Percentiles rank a stretch among this genome's conserved stretches.
phyloP scores from a whole-genome alignment of 64 coral and sea anemone species.

The Montipora efflorescens region DNA sequence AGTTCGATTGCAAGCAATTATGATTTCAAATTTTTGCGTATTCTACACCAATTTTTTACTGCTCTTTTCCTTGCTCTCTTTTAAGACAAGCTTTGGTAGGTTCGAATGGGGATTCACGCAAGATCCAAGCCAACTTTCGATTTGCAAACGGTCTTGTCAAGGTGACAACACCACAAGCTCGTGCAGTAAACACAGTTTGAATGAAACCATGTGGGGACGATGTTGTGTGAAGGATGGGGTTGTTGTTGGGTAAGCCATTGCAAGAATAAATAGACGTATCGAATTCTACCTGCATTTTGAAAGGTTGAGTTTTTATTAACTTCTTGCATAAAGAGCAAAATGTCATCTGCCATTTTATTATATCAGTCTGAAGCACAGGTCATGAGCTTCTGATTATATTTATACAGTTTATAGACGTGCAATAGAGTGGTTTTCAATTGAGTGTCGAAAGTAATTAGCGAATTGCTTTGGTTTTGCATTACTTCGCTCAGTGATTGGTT shows the following conservation, averaged over 20 bases:
- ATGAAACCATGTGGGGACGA: slow-evolving; percentile 17
- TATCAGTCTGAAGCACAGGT: no score
- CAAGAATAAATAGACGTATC: no score
- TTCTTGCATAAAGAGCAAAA: no score
- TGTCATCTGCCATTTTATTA: no score
- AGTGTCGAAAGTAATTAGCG: no score
- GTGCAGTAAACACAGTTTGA: not conserved
- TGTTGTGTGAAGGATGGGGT: slow-evolving; percentile 13
- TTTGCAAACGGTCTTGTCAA: slow-evolving; percentile 16
- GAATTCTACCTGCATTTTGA: no score
- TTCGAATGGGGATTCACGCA: not conserved
- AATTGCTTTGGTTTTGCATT: no score
- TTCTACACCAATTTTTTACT: not conserved
- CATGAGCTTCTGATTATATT: no score
- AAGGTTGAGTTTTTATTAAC: no score
- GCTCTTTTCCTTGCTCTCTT: not conserved
- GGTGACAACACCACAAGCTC: not conserved
- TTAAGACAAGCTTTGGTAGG: not conserved
- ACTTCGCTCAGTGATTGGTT: no score
- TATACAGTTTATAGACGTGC: no score
- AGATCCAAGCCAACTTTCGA: not conserved
- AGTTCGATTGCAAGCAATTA: not conserved
- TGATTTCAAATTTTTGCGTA: not conserved
- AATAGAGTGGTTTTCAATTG: no score
- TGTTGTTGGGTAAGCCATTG: slow-evolving; percentile 13